Conservation (phyloP, 2,113 vertebrate genomes). For the Alligator mississippiensis region DNA sequence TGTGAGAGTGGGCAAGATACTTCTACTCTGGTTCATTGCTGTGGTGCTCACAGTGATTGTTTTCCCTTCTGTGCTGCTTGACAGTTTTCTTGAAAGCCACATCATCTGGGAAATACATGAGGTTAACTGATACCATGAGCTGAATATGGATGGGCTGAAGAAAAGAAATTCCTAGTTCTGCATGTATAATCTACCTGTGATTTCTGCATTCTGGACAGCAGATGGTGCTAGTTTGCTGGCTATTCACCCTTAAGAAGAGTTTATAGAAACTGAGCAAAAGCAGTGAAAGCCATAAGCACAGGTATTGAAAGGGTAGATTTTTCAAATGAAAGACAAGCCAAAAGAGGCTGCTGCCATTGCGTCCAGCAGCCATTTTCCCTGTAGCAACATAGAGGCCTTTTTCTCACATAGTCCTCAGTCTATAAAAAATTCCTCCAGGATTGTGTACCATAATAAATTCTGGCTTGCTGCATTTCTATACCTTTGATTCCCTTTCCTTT, state of each 20-base stretch:
- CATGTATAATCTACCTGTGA: not conserved
- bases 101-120: not conserved
- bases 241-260: not conserved
- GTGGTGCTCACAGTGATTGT: not conserved
- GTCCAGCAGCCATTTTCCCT: rapidly evolving
- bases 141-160: not conserved
- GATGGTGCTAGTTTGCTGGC: conserved; percentile 40
- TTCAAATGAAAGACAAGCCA: not conserved
- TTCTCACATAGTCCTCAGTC: too few species aligned
- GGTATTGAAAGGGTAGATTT: not conserved
- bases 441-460: not conserved
- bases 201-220: not conserved
- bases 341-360: too few species aligned
- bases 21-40: not conserved
- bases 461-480: not conserved
- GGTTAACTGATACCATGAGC: not conserved
- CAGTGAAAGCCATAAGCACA: not conserved
- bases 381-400: rapidly evolving
- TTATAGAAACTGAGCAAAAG: not conserved
- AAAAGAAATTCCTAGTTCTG: not conserved
- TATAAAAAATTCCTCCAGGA: not conserved
- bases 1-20: not conserved
- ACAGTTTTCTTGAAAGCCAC: not conserved
- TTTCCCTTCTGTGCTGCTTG: not conserved
- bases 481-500: not conserved